phyloP scores from a whole-genome alignment of 2,888 invertebrate genomes.

The Cynaeus angustus region DNA sequence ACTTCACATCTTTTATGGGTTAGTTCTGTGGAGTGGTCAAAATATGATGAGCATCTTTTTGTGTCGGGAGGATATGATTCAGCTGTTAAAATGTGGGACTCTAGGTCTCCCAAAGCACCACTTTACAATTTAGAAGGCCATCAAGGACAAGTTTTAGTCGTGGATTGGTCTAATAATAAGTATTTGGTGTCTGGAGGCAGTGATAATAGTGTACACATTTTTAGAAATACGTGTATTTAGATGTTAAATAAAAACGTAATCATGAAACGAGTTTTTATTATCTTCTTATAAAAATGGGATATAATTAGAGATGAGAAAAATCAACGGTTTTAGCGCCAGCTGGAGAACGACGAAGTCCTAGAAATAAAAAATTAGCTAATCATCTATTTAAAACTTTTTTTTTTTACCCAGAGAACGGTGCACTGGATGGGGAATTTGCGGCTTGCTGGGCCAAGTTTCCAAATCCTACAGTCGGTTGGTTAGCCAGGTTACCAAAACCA shows the following conservation, averaged over 20 bases:
- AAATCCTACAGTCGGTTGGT: constrained; percentile 78
- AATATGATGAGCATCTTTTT: constrained; percentile 86
- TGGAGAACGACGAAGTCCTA: constrained; percentile 69
- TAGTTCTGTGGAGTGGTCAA: constrained; percentile 92
- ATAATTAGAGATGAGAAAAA: not conserved
- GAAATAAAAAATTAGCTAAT: constrained; percentile 51
- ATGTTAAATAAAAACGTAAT: constrained; percentile 1
- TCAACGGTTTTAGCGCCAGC: constrained; percentile 65
- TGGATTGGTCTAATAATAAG: constrained; percentile 93
- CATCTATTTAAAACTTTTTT: constrained; percentile 8
- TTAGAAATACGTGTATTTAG: constrained; percentile 73
- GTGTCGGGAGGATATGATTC: constrained; percentile 95
- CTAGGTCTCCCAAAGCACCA: constrained; percentile 91
- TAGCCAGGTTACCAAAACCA: constrained; percentile 78
- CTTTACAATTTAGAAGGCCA: constrained; percentile 95
- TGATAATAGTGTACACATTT: constrained; percentile 94
- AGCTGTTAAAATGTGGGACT: constrained; percentile 96
- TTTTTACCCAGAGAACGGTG: constrained; percentile 67
- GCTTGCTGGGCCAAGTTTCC: constrained; percentile 78
- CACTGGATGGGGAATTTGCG: constrained; percentile 64
- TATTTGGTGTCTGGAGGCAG: constrained; percentile 93
- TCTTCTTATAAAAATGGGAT: constrained; percentile 2
- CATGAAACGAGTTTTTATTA: not conserved
- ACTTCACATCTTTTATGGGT: constrained; percentile 95
- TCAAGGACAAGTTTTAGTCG: constrained; percentile 93